Evolutionary conservation across 2,113 vertebrate genomes (phyloP).

Genomic region (Platycercus adscitus): DNA sequence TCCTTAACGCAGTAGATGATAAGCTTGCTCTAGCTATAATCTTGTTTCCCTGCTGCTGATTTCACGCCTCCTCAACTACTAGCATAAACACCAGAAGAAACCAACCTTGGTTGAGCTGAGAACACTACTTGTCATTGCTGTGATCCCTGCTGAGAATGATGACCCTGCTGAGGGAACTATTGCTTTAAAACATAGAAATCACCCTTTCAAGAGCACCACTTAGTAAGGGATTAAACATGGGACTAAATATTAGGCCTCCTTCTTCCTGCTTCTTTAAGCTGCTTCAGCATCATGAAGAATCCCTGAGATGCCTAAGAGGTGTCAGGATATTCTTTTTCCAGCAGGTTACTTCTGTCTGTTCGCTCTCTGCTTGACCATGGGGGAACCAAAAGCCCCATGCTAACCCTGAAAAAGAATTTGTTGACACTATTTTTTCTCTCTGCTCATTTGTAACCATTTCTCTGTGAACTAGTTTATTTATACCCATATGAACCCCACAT

Average conservation of each 20-base stretch:
- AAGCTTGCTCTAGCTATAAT: neutral
- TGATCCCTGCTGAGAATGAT: neutral
- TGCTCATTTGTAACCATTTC: neutral
- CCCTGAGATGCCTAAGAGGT: neutral
- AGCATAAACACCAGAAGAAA: neutral
- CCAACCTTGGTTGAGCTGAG: neutral
- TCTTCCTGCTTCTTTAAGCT: neutral
- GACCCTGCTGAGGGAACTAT: neutral
- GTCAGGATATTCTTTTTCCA: neutral
- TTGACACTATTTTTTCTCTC: neutral
- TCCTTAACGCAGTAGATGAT: neutral
- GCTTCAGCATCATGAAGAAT: neutral
- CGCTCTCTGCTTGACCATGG: neutral
- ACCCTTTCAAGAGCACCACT: neutral
- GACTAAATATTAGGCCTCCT: neutral
- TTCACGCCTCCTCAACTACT: neutral
- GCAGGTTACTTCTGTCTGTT: neutral
- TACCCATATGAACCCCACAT: neutral
- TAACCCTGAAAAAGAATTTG: neutral
- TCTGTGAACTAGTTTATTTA: neutral
- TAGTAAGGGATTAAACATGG: neutral
- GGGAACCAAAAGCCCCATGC: accelerated
- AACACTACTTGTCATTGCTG: neutral
- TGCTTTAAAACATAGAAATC: neutral
- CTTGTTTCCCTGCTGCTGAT: neutral